These are phyloP conservation scores for Grantiella picta DNA, from an alignment of 2,113 vertebrate genomes.

Conservation along the genomic window DNA sequence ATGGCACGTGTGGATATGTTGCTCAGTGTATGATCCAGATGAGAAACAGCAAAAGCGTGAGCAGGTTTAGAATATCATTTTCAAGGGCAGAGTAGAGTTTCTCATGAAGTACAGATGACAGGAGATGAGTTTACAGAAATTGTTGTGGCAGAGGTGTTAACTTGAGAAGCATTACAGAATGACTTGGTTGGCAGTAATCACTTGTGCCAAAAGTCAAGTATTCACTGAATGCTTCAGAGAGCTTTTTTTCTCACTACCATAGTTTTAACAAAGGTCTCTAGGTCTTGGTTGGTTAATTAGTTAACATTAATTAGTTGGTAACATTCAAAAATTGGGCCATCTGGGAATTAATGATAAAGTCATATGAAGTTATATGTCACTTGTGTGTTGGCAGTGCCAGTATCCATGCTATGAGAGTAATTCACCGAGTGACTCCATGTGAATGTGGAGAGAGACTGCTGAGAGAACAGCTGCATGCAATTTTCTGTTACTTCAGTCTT, in stretches of 20 bases:
- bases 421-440: background rate
- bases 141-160: background rate
- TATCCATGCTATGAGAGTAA: background rate
- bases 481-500: background rate
- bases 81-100: background rate
- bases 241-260: background rate
- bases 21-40: background rate
- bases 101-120: background rate
- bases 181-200: background rate
- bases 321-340: background rate
- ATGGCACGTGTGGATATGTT: fast-evolving
- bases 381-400: background rate
- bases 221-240: background rate
- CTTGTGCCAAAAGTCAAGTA: background rate
- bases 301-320: background rate
- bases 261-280: background rate
- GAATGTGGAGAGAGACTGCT: background rate
- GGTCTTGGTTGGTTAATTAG: background rate
- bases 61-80: background rate
- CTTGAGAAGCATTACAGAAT: background rate
- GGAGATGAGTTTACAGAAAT: background rate
- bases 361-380: background rate
- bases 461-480: background rate
- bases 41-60: background rate
- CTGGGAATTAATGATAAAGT: background rate